Conservation (phyloP, 35 echinoderm and acorn worm genomes). For the Patiria miniata region DNA sequence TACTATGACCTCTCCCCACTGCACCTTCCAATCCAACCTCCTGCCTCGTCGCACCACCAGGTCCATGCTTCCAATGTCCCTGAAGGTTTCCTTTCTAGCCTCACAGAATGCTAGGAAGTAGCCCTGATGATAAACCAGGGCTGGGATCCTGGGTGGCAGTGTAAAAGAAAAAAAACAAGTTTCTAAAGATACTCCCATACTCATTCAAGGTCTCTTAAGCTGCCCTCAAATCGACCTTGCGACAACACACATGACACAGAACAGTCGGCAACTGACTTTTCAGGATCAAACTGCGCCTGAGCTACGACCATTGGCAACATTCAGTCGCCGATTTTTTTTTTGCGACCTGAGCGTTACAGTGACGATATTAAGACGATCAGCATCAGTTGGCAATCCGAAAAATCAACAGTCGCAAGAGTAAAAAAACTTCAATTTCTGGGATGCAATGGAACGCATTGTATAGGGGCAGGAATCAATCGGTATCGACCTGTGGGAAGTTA, state of each 20-base stretch:
- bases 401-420: background rate
- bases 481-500: no score
- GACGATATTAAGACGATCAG: no score
- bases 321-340: background rate
- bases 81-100: slow-evolving; percentile 72
- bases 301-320: background rate
- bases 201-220: background rate
- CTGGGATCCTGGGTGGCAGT: slow-evolving; percentile 80
- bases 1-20: slow-evolving; percentile 66
- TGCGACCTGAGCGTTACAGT: no score
- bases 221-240: background rate
- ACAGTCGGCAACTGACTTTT: no score
- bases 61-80: slow-evolving; percentile 88
- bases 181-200: background rate
- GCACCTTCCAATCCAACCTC: slow-evolving; percentile 55
- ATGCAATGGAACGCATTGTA: background rate
- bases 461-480: no score
- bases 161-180: background rate
- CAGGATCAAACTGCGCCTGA: no score
- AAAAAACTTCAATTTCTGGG: background rate
- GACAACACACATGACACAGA: no score
- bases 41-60: slow-evolving; percentile 75
- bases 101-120: slow-evolving; percentile 94
- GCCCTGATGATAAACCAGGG: slow-evolving; percentile 78
- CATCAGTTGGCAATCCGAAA: no score